Percentiles rank a stretch among this genome's conserved stretches.
Conservation (phyloP, 2,888 invertebrate genomes). For the Craniophora ligustri region DNA sequence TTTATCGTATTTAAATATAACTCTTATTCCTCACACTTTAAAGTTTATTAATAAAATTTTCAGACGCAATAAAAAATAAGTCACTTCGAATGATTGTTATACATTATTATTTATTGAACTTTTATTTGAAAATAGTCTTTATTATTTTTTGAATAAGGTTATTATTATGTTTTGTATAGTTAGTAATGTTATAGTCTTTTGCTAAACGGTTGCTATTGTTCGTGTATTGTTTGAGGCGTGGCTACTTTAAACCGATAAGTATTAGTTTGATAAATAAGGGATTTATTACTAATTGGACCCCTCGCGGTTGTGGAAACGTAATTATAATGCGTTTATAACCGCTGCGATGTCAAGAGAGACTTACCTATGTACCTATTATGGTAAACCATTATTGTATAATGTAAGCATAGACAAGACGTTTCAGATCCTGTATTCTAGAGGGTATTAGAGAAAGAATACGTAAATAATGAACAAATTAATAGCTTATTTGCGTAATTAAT, state of each 20-base stretch:
- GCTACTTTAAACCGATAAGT: slow-evolving; percentile 49
- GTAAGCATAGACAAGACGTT: too few species aligned
- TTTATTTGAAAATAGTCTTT: slow-evolving; percentile 2
- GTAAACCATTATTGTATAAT: too few species aligned
- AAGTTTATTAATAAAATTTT: slow-evolving; percentile 6
- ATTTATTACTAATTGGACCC: slow-evolving; percentile 43
- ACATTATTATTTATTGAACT: not conserved
- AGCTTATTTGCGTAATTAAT: too few species aligned
- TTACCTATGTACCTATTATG: too few species aligned
- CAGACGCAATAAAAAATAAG: slow-evolving; percentile 5
- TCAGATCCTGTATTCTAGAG: too few species aligned
- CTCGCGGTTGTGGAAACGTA: slow-evolving; percentile 9
- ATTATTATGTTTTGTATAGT: slow-evolving; percentile 5
- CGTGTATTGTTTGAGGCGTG: slow-evolving; percentile 51
- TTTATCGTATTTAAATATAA: slow-evolving; percentile 1
- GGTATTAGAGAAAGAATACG: too few species aligned
- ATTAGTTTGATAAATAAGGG: slow-evolving; percentile 45
- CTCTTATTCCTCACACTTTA: not conserved
- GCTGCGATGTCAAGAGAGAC: not conserved
- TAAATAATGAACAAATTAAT: too few species aligned
- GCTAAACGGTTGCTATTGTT: slow-evolving; percentile 33
- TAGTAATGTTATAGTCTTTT: slow-evolving; percentile 16
- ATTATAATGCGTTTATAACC: slow-evolving; percentile 2
- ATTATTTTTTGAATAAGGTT: slow-evolving; percentile 1
- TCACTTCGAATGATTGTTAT: slow-evolving; percentile 2